Base-by-base conservation (phyloP, 2,888 invertebrate genomes). In the Drosophila tanythrix region DNA sequence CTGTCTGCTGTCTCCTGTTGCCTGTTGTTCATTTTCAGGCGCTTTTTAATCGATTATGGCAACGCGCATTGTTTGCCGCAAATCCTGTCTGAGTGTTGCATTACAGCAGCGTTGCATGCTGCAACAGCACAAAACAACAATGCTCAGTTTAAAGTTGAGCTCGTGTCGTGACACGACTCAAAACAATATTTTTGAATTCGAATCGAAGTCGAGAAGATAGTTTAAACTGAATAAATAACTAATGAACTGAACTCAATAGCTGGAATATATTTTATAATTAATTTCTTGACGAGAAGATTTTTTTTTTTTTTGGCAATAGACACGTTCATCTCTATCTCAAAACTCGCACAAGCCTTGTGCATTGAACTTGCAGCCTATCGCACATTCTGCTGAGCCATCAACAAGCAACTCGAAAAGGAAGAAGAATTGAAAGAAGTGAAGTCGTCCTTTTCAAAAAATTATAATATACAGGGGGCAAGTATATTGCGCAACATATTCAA, bases 31-130 rank as follows among this genome's bases (percentile, higher is more conserved):
- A 62, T 77, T 79, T 79, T 50, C 78, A 77, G 77, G 73, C 81
- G 75, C 74, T 80, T 83, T 82, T 85, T 90, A 86, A 90, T 90
- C 85, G 90, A 90, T 86, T 86, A 90, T 86, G 57, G 76, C 72
- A 55, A 62, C 72, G 64, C 55, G 77, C 82, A 83, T 87, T 87
- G 87, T 90, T 87, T 73, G 70, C 56, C 59, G 59, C 76, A 90
- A 88, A 88, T 88, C 87, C 90, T 81, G 87, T 88, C 87, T 88
- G 90, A 88, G 87, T 82, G 79, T 79, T 75, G 82, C 75, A 66
- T 79, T 70, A 79, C 62, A 78, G 52, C 63, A 43, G 55, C 50
- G 43, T 18, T 43, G 38, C 59, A 56, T 50, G 70, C 38, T 56
- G 70, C 53, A 48, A 48, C 29, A 57, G 46, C 35, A 48, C 43